phyloP scores from a whole-genome alignment of 2,888 invertebrate genomes.

The Furcula furcula region DNA sequence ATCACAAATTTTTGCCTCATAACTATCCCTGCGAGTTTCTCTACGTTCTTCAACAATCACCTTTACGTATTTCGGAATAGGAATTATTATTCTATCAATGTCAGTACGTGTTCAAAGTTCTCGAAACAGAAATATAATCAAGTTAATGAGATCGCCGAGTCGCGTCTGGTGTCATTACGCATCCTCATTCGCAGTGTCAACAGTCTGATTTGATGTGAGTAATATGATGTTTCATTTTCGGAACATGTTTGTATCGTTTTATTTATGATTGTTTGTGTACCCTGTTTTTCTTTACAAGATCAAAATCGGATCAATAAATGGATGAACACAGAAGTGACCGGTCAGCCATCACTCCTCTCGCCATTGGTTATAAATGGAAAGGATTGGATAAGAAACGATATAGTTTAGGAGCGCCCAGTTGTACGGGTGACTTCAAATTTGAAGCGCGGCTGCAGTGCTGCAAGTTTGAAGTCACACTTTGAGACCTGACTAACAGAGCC shows the following conservation, averaged over 20 bases:
- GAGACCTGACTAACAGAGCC: no score
- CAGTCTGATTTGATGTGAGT: conserved; percentile 23
- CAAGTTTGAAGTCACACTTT: no score
- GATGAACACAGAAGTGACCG: no score
- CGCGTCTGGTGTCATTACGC: conserved; percentile 32
- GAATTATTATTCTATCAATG: not conserved
- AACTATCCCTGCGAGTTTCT: conserved; percentile 37
- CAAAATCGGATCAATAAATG: no score
- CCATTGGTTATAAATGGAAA: no score
- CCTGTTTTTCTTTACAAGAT: no score
- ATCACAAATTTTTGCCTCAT: conserved; percentile 45
- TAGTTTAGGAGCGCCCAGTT: no score
- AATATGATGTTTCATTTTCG: conserved; percentile 10
- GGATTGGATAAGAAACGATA: no score
- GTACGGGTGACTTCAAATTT: no score
- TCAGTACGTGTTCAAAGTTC: conserved; percentile 12
- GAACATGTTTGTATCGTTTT: not conserved
- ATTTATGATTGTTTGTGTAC: not conserved
- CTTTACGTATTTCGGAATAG: not conserved
- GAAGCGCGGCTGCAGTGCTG: no score
- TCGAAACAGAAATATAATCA: conserved; percentile 50
- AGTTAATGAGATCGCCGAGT: conserved; percentile 51
- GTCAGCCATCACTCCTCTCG: no score
- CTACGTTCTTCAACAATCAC: not conserved
- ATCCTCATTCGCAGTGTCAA: conserved; percentile 38